Conservation (phyloP, 2,113 vertebrate species). For the Camelus bactrianus region DNA sequence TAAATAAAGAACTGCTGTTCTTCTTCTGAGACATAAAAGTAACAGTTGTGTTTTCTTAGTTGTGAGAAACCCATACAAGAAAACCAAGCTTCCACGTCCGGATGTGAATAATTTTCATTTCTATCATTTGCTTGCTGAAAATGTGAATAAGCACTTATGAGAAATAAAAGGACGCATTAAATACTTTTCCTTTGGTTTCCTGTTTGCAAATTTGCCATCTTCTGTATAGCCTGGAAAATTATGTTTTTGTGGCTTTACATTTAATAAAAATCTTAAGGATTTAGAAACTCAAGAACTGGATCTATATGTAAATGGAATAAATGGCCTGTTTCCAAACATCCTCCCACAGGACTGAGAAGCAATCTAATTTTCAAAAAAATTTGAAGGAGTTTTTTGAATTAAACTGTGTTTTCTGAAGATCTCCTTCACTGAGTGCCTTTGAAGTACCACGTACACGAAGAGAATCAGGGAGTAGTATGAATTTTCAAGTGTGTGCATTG, state of each 20-base stretch:
- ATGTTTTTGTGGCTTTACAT: background rate
- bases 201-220: slow-evolving; percentile 29
- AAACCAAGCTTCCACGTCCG: slow-evolving; percentile 10
- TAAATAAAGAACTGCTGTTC: background rate
- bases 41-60: slow-evolving; percentile 55
- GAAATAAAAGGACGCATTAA: background rate
- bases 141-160: slow-evolving; percentile 1
- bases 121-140: slow-evolving; percentile 50
- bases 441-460: background rate
- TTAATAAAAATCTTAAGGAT: slow-evolving; percentile 32
- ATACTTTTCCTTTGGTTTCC: slow-evolving; percentile 19
- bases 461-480: background rate
- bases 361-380: background rate
- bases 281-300: slow-evolving; percentile 23
- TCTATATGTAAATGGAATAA: background rate
- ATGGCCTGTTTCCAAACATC: background rate
- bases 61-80: slow-evolving; percentile 23
- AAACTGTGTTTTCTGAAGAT: background rate
- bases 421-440: background rate
- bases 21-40: background rate
- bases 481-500: background rate
- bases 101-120: slow-evolving; percentile 42
- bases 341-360: background rate
- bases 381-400: slow-evolving; percentile 22
- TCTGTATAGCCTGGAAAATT: background rate